phyloP scores from a whole-genome alignment of 2,888 invertebrate species.

The Phorcus lineatus region DNA sequence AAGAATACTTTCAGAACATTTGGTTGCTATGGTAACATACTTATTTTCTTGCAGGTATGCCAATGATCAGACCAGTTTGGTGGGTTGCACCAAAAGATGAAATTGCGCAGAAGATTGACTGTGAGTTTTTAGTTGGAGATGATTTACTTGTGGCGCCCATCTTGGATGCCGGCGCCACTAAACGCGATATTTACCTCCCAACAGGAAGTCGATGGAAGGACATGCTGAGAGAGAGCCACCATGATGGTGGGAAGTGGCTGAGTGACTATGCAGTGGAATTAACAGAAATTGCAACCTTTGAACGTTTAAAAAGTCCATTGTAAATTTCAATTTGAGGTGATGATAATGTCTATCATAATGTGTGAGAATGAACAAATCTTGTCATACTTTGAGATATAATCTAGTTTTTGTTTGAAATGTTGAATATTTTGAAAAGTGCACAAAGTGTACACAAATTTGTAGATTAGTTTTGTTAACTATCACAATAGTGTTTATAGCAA shows the following conservation, averaged over 20 bases:
- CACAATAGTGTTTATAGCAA: too few relatives aligned
- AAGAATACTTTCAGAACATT: slow-evolving; percentile 70
- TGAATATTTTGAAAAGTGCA: too few relatives aligned
- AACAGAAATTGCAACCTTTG: slow-evolving; percentile 42
- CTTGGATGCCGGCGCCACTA: slow-evolving; percentile 54
- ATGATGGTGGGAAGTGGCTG: slow-evolving; percentile 57
- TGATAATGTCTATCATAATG: too few relatives aligned
- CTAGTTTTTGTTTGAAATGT: too few relatives aligned
- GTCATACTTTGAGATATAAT: too few relatives aligned
- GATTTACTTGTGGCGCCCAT: slow-evolving; percentile 71
- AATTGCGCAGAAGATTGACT: slow-evolving; percentile 86
- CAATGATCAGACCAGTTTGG: slow-evolving; percentile 93
- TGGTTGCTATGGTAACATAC: slow-evolving; percentile 58
- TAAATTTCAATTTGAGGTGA: background rate
- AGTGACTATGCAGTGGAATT: slow-evolving; percentile 34
- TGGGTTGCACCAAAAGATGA: slow-evolving; percentile 90
- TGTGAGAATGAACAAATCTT: too few relatives aligned
- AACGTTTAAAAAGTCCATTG: slow-evolving; percentile 1
- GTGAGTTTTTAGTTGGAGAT: slow-evolving; percentile 75
- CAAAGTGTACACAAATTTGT: too few relatives aligned
- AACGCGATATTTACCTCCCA: slow-evolving; percentile 65
- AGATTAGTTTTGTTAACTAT: too few relatives aligned
- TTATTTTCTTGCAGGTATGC: slow-evolving; percentile 76
- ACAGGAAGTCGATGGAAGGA: slow-evolving; percentile 55
- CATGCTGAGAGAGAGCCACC: slow-evolving; percentile 34